A percentile compares a stretch with the other conserved stretches of the same genome.
phyloP scores from a whole-genome alignment of 2,888 invertebrate species.

The Eucriotettix oculatus region DNA sequence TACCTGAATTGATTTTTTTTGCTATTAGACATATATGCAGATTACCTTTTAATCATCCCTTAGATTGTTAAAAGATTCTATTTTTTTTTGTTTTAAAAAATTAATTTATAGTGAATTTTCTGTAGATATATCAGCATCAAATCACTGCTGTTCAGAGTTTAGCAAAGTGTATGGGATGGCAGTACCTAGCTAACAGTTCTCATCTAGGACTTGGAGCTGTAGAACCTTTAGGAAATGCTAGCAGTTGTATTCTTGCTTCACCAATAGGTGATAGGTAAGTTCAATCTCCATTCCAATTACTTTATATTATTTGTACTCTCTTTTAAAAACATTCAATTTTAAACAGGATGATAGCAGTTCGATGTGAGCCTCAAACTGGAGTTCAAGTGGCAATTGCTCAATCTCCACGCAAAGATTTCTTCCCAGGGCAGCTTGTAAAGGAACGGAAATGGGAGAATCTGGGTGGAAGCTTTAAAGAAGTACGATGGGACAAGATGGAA shows the following conservation, averaged over 20 bases:
- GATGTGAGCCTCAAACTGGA: conserved; percentile 77
- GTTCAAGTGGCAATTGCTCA: conserved; percentile 81
- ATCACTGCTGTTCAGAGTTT: conserved; percentile 79
- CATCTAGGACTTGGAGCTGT: conserved; percentile 80
- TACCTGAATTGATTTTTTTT: too few relatives aligned
- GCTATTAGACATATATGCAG: too few relatives aligned
- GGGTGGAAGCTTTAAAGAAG: conserved; percentile 82
- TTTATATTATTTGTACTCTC: background rate
- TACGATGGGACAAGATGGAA: conserved; percentile 84
- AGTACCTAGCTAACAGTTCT: conserved; percentile 72
- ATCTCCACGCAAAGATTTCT: conserved; percentile 75
- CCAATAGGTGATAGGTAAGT: conserved; percentile 58
- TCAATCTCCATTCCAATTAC: background rate
- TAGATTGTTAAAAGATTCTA: background rate
- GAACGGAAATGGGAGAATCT: conserved; percentile 89
- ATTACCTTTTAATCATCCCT: too few relatives aligned
- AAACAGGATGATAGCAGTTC: conserved; percentile 63
- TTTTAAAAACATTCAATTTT: background rate
- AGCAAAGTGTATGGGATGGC: conserved; percentile 93
- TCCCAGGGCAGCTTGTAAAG: conserved; percentile 70
- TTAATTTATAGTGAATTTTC: conserved; percentile 6
- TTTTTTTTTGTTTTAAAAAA: background rate
- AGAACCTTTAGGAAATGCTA: conserved; percentile 83
- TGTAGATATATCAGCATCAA: conserved; percentile 84
- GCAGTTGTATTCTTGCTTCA: conserved; percentile 78